Base-by-base conservation (phyloP, 2,797 vertebrate genomes). In the Chelmon rostratus region DNA sequence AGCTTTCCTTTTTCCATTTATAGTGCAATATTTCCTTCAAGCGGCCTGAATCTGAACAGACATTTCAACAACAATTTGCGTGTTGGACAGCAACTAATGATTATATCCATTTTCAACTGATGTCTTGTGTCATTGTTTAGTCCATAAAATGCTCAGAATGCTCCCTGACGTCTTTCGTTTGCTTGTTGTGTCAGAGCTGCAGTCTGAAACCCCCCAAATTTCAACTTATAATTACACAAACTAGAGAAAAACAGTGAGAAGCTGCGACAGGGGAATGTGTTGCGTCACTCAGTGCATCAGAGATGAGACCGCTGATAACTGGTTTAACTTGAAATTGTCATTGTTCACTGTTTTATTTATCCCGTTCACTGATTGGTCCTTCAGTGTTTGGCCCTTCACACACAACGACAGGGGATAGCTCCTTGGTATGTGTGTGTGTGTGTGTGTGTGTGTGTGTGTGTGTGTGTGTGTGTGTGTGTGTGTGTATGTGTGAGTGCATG, bases 401-500 rank as follows among this genome's bases (percentile, higher is more conserved):
- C 53, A 63, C 67, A 77, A 77, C 79, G 82, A 67, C 66, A 68
- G 57, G 68, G 81, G 49, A 83, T 70, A 58, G 71, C 33, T 76
- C 50, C 82, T 89, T 88, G 86, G 73, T 50, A 74, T 65, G 82
- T 42, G 10, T 21, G 19, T 6, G 2, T n/a, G 46, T 18, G 15
- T 7, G 46, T 38, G 56, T 76, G 61, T 40, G 23, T 58, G 33
- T 37, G 59, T 57, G 23, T 47, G 68, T 52, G 52, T 64, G 37
- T 56, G 38, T 38, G 44, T 72, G 28, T 73, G 73, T 76, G 16
- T 57, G 50, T 70, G 56, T 33, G 23, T 56, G 62, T 63, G 47
- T 74, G 56, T 52, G 57, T 78, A 62, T 63, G 33, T 82, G 33
- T 57, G 18, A 40, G 21, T 68, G 38, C 72, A 49, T 31, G 63